These are phyloP conservation scores for Yponomeuta cagnagella DNA, from an alignment of 2,888 invertebrate genomes.

Conservation along the genomic window DNA sequence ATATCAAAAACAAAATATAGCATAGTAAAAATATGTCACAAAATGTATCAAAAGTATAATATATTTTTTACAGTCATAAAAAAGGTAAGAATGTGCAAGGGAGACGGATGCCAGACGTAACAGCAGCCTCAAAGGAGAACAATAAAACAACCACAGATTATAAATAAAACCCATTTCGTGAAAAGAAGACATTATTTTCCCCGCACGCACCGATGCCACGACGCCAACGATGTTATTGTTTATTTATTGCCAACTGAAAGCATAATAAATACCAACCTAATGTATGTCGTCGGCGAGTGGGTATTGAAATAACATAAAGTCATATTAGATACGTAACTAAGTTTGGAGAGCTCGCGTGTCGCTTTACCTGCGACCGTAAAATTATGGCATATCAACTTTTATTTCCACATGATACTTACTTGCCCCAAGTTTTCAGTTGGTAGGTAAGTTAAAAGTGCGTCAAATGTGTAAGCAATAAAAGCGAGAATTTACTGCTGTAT, in stretches of 20 bases:
- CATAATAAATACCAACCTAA: not conserved
- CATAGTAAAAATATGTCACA: too few relatives aligned
- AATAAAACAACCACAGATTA: not conserved
- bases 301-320: not conserved
- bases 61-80: too few relatives aligned
- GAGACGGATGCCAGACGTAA: too few relatives aligned
- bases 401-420: not conserved
- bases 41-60: too few relatives aligned
- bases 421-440: too few relatives aligned
- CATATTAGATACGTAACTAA: not conserved
- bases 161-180: not conserved
- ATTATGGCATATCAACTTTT: constrained; percentile 3
- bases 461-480: too few relatives aligned
- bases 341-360: not conserved
- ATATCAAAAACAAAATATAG: too few relatives aligned
- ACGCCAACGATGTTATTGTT: not conserved
- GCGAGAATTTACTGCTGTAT: too few relatives aligned
- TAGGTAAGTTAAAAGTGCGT: too few relatives aligned
- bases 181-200: not conserved
- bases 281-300: not conserved
- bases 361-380: not conserved
- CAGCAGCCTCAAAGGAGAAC: too few relatives aligned
- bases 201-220: not conserved
- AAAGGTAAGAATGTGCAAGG: too few relatives aligned
- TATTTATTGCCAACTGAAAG: not conserved